Percentiles rank a stretch among this genome's conserved stretches.
Conservation (phyloP, 1,140 invertebrate genomes). For the Chironomus tepperi region DNA sequence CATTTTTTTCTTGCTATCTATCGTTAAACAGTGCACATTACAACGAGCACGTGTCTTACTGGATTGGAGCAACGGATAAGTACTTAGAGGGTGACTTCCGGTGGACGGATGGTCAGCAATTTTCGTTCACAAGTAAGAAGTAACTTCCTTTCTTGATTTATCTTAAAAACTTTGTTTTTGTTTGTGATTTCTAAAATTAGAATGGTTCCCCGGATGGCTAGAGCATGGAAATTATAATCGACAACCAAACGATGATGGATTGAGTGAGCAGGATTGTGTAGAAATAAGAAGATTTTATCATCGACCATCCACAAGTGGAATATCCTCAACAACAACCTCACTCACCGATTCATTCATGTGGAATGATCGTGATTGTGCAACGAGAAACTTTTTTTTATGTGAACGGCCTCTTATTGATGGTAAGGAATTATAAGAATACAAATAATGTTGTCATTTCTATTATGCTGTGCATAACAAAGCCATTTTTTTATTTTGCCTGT, state of each 20-base stretch:
- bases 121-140: slow-evolving; percentile 62
- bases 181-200: slow-evolving; percentile 38
- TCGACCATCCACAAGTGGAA: slow-evolving; percentile 40
- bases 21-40: slow-evolving; percentile 47
- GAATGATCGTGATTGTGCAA: slow-evolving; percentile 66
- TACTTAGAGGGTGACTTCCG: slow-evolving; percentile 64
- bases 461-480: too few species aligned
- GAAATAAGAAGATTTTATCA: slow-evolving; percentile 58
- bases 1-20: background rate
- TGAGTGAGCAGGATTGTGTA: slow-evolving; percentile 68
- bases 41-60: slow-evolving; percentile 55
- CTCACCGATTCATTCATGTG: slow-evolving; percentile 53
- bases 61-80: slow-evolving; percentile 67
- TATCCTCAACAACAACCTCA: slow-evolving; percentile 29
- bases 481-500: too few species aligned
- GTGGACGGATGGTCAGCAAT: slow-evolving; percentile 63
- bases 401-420: slow-evolving; percentile 49
- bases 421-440: slow-evolving; percentile 33
- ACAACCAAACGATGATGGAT: slow-evolving; percentile 72
- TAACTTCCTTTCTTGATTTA: background rate
- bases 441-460: too few species aligned
- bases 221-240: slow-evolving; percentile 50
- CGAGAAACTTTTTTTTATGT: slow-evolving; percentile 62
- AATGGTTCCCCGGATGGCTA: slow-evolving; percentile 71
- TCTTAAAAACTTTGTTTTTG: background rate